These are phyloP conservation scores for Myzus persicae DNA, from an alignment of 1,140 invertebrate genomes.

Conservation along the genomic window DNA sequence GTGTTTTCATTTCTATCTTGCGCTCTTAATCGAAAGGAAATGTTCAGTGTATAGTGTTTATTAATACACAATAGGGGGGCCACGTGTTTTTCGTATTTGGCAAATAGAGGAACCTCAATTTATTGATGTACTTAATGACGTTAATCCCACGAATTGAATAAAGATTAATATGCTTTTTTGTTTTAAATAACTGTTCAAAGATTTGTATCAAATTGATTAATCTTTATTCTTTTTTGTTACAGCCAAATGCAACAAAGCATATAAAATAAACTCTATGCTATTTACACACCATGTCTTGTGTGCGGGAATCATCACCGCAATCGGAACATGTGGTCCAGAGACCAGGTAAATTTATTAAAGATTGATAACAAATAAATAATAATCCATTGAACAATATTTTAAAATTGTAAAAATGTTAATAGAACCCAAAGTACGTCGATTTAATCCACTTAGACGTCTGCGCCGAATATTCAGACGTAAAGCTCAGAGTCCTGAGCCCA, in stretches of 20 bases:
- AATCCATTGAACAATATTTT: neutral
- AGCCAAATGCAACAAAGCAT: neutral
- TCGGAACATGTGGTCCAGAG: constrained; percentile 46
- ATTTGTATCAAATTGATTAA: neutral
- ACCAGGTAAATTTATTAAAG: constrained; percentile 24
- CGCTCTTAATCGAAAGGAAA: neutral
- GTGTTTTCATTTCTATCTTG: neutral
- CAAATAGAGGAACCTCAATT: neutral
- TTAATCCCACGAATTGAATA: neutral
- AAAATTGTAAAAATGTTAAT: constrained; percentile 57
- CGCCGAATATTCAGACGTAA: constrained; percentile 75
- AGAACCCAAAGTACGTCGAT: constrained; percentile 74
- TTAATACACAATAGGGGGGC: neutral
- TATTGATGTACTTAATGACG: neutral
- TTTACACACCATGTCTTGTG: constrained; percentile 65
- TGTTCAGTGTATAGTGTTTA: neutral
- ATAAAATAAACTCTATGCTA: neutral
- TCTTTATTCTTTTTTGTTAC: neutral
- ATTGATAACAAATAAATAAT: neutral
- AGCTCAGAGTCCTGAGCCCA: constrained; percentile 63
- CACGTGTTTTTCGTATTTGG: constrained; percentile 21
- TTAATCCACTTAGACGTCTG: constrained; percentile 72
- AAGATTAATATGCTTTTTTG: neutral
- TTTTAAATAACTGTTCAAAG: neutral
- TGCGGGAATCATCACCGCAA: constrained; percentile 66